Conservation (phyloP, 2,797 vertebrate genomes). For the Melanotaenia nigrans region DNA sequence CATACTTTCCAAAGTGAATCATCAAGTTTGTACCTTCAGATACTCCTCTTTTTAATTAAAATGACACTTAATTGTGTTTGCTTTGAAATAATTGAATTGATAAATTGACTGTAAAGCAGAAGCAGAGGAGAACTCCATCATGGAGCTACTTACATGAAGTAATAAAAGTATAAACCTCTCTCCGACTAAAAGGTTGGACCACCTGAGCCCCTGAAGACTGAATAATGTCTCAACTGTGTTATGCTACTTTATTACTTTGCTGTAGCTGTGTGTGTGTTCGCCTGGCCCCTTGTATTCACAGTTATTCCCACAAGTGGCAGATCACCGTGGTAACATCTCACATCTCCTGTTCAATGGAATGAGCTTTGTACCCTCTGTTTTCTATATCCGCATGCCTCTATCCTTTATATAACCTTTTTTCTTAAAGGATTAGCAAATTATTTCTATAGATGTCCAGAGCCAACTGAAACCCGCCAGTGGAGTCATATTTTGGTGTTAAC, state of each 20-base stretch:
- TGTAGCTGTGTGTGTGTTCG: constrained; percentile 46
- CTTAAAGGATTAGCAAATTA: constrained; percentile 18
- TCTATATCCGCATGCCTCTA: constrained; percentile 19
- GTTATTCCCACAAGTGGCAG: constrained; percentile 64
- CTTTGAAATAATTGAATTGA: constrained; percentile 28
- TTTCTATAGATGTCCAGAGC: background rate
- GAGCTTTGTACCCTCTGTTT: constrained; percentile 47
- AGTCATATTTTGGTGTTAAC: background rate
- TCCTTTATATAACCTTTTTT: constrained; percentile 18
- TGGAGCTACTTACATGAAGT: constrained; percentile 49
- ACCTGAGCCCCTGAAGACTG: constrained; percentile 45
- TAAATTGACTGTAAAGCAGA: constrained; percentile 24
- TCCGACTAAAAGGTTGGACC: constrained; percentile 29
- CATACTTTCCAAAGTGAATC: no score
- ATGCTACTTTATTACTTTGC: constrained; percentile 63
- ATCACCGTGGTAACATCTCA: constrained; percentile 68
- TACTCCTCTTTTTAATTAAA: background rate
- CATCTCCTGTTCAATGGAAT: constrained; percentile 61
- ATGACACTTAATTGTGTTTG: constrained; percentile 17
- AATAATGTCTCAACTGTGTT: constrained; percentile 55
- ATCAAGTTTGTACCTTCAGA: background rate
- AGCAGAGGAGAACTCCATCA: constrained; percentile 10
- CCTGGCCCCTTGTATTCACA: constrained; percentile 57
- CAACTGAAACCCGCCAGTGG: background rate
- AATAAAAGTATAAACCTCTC: constrained; percentile 59